Evolutionary conservation across 1,140 invertebrate species (phyloP), one percentile per base, ranked within the genome.

Genomic region (Camponotus floridanus): DNA sequence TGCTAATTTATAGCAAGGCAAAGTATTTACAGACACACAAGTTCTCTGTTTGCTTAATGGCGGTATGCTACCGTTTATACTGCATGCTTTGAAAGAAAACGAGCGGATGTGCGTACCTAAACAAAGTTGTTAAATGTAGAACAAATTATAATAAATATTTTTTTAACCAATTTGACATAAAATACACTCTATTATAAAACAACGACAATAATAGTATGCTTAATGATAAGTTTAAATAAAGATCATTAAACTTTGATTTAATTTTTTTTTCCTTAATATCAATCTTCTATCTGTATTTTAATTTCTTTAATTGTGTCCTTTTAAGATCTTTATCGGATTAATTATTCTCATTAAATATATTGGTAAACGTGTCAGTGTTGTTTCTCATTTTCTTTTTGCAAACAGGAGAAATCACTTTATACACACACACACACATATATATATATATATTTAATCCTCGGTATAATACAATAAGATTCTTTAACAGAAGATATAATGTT

Each of bases 101-200:
- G 76, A 42, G 9, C 87, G 78, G 70, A 89, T 89, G 85, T 83
- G 65, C 67, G 68, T 57, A 33, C 39, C 36, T 89, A 86, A 89
- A 86, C 87, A 86, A 42, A 89, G 36, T 61, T 39, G 33, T 62
- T 0, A 59, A 42, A 33, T 21, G 15, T 61, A 48, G 26, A 55
- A 21, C 48, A 79, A 67, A 18, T 65, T 33, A 33, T 59, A 55
- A 59, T 7, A 61, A 83, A 70, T 26, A 48, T 76, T 65, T 15
- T 51, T 73, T 11, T 42, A 42, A 61, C 6, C 7, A 71, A 8
- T 15, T 70, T 57, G 45, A 59, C n/a, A 73, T 0, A 74, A 67
- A 70, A 39, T 70, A 42, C 57, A 31, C 13, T 45, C 51, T 13
- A 3, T 71, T 31, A 67, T 11, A 36, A 71, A 36, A 33, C 9